Base-by-base conservation (phyloP, 2,888 invertebrate genomes). In the Oscheius sp. region DNA sequence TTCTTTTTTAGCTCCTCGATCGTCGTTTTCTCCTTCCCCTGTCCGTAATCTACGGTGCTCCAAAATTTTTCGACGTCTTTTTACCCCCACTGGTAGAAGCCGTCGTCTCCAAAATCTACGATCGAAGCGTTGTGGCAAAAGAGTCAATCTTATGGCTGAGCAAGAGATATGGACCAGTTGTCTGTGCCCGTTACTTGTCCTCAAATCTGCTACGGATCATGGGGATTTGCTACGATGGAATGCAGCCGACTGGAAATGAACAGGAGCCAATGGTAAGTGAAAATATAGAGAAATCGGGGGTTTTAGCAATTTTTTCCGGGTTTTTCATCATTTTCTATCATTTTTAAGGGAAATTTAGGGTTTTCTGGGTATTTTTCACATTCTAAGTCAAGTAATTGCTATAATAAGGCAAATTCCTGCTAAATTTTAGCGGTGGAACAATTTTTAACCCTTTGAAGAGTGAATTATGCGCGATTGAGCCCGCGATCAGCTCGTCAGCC, bases 81-180 rank as follows among this genome's bases (percentile, higher is more conserved):
- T 76, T 87, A n/a, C 85, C 85, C 3, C 76, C 80, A 6, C 73
- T 86, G 13, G 79, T 86, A 2, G 86, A 86, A 72, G 84, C 85
- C 7, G 78, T 84, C 13, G 76, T 78, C 1, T 71, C 77, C 13
- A 73, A 73, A 46, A 77, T 77, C 21, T 70, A 77, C 16, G 78
- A 83, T 66, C 46, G 85, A 69, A 77, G 79, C 7, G 74, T 82
- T 0, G 85, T 85, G 2, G 84, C 85, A 3, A 85, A 83, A 70
- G 86, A 86, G 25, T 82, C 77, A 27, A 80, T 86, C 5, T 58
- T 85, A 55, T 86, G 86, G 85, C 88, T 98, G 74, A 93, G 95
- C 0, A 94, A 96, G 90, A 92, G 96, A 77, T 90, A 98, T 21
- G 98, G 98, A 0, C 97, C 98, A 0, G 94, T 97, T 59, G 91